Conservation (phyloP, 2,888 invertebrate genomes). For the Muscina levida region DNA sequence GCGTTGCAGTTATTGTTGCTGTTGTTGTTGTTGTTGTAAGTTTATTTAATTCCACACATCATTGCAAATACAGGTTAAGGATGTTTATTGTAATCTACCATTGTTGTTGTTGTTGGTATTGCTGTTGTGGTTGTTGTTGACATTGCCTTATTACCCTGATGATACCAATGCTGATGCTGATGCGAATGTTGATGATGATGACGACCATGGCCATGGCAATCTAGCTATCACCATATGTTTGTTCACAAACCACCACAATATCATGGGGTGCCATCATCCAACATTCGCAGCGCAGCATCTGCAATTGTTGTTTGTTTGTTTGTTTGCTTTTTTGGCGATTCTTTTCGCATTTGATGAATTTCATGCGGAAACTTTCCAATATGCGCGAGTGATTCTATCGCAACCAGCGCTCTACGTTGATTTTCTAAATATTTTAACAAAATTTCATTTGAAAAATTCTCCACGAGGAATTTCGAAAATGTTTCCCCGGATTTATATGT, state of each 20-base stretch:
- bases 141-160: conserved; percentile 17
- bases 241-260: conserved; percentile 11
- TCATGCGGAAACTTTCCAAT: conserved; percentile 59
- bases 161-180: not conserved
- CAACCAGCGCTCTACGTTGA: conserved; percentile 40
- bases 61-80: conserved; percentile 64
- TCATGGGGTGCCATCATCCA: conserved; percentile 3
- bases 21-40: conserved; percentile 55
- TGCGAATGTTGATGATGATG: not conserved
- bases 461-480: conserved; percentile 54
- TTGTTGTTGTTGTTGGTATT: conserved; percentile 46
- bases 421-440: conserved; percentile 41
- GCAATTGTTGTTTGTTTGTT: conserved; percentile 41
- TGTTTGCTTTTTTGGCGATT: not conserved
- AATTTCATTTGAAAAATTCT: conserved; percentile 57
- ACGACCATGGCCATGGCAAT: conserved; percentile 38
- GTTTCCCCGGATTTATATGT: conserved; percentile 1
- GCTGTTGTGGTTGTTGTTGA: conserved; percentile 47
- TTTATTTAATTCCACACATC: conserved; percentile 63
- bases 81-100: conserved; percentile 49
- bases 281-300: too few species aligned
- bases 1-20: not conserved
- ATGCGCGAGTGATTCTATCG: conserved; percentile 7
- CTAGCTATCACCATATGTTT: conserved; percentile 20
- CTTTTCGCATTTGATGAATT: conserved; percentile 57